phyloP scores from a whole-genome alignment of 2,113 vertebrate genomes.

The Austrofundulus limnaeus region DNA sequence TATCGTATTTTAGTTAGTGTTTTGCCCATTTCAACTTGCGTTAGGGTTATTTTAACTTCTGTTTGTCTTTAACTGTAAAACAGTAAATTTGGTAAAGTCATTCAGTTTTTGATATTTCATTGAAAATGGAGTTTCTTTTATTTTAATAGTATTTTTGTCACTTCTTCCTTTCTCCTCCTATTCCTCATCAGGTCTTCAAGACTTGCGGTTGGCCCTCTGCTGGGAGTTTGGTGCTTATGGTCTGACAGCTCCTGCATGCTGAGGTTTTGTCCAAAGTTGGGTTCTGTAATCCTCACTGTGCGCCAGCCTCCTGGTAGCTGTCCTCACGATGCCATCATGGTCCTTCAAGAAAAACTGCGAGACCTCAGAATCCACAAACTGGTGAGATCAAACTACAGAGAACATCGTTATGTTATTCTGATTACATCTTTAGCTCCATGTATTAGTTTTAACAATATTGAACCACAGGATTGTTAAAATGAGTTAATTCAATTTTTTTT shows the following conservation, averaged over 20 bases:
- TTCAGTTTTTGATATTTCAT: too few relatives aligned
- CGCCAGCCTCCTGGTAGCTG: constrained; percentile 50
- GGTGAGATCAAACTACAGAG: constrained; percentile 71
- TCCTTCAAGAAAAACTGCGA: constrained; percentile 82
- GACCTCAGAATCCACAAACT: constrained; percentile 73
- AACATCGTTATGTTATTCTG: background rate
- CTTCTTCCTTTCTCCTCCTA: background rate
- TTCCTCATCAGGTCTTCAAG: constrained; percentile 69
- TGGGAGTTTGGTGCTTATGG: constrained; percentile 76
- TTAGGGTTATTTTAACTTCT: too few relatives aligned
- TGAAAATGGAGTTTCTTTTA: too few relatives aligned
- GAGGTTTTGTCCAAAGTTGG: constrained; percentile 74
- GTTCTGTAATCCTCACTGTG: constrained; percentile 78
- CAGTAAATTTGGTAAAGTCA: too few relatives aligned
- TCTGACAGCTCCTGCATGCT: constrained; percentile 71
- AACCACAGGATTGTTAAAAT: too few relatives aligned
- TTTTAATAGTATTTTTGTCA: background rate
- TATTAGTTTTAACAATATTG: too few relatives aligned
- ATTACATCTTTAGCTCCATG: background rate
- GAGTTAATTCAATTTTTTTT: too few relatives aligned
- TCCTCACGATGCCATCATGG: constrained; percentile 69
- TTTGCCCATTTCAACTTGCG: too few relatives aligned
- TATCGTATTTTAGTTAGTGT: too few relatives aligned
- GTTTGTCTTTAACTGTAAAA: too few relatives aligned
- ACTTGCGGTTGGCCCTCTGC: constrained; percentile 45